Evolutionary conservation across 2,888 invertebrate species (phyloP).

Genomic region (Drosophila imparisetae): DNA sequence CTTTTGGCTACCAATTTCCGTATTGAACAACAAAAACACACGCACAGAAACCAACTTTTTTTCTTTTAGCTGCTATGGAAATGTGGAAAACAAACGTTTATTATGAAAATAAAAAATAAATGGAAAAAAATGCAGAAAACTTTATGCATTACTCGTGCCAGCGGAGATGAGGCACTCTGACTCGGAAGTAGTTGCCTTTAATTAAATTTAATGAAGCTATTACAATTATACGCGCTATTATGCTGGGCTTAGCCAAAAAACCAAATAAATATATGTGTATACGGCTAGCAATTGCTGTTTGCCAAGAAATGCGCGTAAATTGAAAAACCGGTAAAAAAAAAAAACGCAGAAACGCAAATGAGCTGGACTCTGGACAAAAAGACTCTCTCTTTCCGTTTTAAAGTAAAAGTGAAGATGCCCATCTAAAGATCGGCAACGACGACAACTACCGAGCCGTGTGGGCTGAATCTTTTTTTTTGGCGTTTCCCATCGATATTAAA

Average conservation of each 20-base stretch:
- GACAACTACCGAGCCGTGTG: conserved; percentile 34
- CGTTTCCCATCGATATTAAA: conserved; percentile 17
- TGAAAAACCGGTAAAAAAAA: conserved; percentile 70
- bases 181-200: conserved; percentile 72
- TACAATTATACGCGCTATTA: conserved; percentile 33
- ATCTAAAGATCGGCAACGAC: conserved; percentile 16
- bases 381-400: conserved; percentile 81
- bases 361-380: conserved; percentile 56
- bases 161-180: conserved; percentile 31
- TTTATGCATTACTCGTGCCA: conserved; percentile 55
- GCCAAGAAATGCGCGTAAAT: conserved; percentile 55
- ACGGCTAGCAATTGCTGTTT: conserved; percentile 43
- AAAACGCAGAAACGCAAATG: conserved; percentile 53
- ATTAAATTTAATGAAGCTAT: conserved; percentile 76
- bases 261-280: conserved; percentile 16
- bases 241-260: conserved; percentile 23
- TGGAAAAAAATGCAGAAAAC: neutral
- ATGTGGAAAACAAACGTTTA: conserved; percentile 41
- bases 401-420: conserved; percentile 80
- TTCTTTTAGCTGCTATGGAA: conserved; percentile 29
- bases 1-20: conserved; percentile 50
- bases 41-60: conserved; percentile 36
- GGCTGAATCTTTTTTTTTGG: conserved; percentile 21
- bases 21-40: conserved; percentile 40
- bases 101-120: neutral